Evolutionary conservation across 2,113 vertebrate species (phyloP), one percentile per base, ranked within the genome.

Genomic region (Oncorhynchus keta): DNA sequence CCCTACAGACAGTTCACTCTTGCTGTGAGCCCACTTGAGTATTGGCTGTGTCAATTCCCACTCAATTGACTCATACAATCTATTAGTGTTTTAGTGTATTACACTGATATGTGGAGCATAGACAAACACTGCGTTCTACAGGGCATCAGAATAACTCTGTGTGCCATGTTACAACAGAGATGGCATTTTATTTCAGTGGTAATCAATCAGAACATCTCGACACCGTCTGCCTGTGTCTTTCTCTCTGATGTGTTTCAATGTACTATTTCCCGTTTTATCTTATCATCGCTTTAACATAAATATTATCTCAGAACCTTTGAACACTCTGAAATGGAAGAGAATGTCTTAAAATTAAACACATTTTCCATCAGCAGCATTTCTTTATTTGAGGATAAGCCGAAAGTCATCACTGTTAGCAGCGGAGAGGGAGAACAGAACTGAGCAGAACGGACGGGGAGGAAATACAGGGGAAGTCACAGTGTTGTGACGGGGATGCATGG

Each of bases 101-200:
- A 55, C 61, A 75, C 61, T 62, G 12, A 68, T 68, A 20, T 70
- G 68, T 70, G 68, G 39, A 24, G 12, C 7, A n/a, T 39, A 86
- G 88, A 82, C 76, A 48, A 87, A 90, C 79, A 89, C 85, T 89
- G 90, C 87, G 85, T 88, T 72, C 90, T 85, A 45, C 83, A 86
- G 87, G 22, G 73, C 4, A 5, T 5, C 49, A 11, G 59, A 67
- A 64, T 75, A 70, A 79, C 76, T 72, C 68, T 4, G 35, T 62
- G 5, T 18, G 18, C 20, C 13, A 55, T 4, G 49, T 5, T 30
- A 71, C 39, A 55, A 28, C 70, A 3, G 66, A 8, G 67, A 49
- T 71, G 70, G 72, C 83, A 67, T 71, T 78, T 76, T 11, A 74
- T 16, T 45, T 72, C 55, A 14, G 14, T 72, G 30, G 32, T 64